Evolutionary conservation across 2,113 vertebrate species (phyloP).

Genomic region (Thamnophis sirtalis): DNA sequence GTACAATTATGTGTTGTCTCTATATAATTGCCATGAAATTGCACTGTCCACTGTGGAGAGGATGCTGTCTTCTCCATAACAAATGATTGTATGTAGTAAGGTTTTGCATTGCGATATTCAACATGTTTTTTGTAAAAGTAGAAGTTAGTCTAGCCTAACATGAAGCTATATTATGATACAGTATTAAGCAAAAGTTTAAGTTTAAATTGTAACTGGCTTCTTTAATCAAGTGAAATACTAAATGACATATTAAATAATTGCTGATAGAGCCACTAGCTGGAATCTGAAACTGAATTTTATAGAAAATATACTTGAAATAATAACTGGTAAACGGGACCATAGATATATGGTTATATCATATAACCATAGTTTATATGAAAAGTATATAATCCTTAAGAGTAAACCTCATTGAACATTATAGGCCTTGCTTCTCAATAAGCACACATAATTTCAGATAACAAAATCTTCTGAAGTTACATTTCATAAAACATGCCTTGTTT

Average conservation of each 20-base stretch:
- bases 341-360: not conserved
- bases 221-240: not conserved
- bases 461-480: not conserved
- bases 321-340: constrained; percentile 23
- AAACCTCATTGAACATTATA: not conserved
- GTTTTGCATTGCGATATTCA: not conserved
- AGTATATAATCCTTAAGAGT: not conserved
- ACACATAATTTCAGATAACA: not conserved
- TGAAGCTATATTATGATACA: not conserved
- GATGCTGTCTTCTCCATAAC: not conserved
- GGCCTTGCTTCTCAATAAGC: not conserved
- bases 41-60: constrained; percentile 9
- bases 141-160: not conserved
- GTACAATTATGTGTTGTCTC: constrained; percentile 22
- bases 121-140: not conserved
- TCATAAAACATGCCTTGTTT: not conserved
- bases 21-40: constrained; percentile 25
- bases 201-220: not conserved
- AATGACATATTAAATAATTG: not conserved
- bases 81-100: not conserved
- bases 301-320: constrained; percentile 23
- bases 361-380: not conserved
- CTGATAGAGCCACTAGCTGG: not conserved
- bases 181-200: not conserved
- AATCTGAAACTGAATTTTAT: not conserved